A percentile compares a stretch with the other conserved stretches of the same genome.
phyloP scores from a whole-genome alignment of 2,888 invertebrate genomes.

The Caenorhabditis sulstoni region DNA sequence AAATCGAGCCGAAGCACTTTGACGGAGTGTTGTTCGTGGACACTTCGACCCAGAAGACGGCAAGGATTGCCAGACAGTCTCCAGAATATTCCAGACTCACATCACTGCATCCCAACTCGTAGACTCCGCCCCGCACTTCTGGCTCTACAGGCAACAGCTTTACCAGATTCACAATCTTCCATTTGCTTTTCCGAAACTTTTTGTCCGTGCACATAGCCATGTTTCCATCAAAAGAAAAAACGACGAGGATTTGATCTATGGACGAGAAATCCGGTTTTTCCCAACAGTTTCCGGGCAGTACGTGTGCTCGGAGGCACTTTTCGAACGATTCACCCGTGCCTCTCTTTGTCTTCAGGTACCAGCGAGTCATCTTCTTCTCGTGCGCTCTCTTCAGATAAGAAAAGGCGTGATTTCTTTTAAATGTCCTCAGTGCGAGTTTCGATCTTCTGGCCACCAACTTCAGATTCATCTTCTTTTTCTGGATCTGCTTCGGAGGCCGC shows the following conservation, averaged over 20 bases:
- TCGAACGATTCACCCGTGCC: conserved; percentile 40
- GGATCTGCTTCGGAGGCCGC: not conserved
- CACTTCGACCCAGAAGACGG: conserved; percentile 58
- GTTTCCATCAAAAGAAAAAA: conserved; percentile 50
- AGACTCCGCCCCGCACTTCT: conserved; percentile 29
- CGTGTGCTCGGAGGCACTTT: conserved; percentile 37
- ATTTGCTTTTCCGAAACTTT: conserved; percentile 26
- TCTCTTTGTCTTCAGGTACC: conserved; percentile 5
- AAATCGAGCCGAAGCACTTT: conserved; percentile 56
- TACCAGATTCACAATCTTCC: conserved; percentile 37
- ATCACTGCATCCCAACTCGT: conserved; percentile 46
- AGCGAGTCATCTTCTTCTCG: conserved; percentile 15
- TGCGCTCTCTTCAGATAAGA: conserved; percentile 33
- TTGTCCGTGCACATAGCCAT: conserved; percentile 34
- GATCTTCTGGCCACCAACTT: conserved; percentile 13
- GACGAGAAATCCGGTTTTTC: conserved; percentile 6
- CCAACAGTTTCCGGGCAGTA: conserved; percentile 36
- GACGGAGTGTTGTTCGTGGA: conserved; percentile 34
- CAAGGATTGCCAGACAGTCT: conserved; percentile 51
- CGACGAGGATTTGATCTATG: conserved; percentile 25
- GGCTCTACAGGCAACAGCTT: conserved; percentile 45
- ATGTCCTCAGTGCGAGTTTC: conserved; percentile 5
- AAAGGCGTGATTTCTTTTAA: conserved; percentile 27
- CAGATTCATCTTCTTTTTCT: conserved; percentile 6
- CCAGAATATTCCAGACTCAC: conserved; percentile 39